A percentile compares a stretch with the other conserved stretches of the same genome.
phyloP scores from a whole-genome alignment of 1,140 invertebrate species.

The Heliconius hermathena region DNA sequence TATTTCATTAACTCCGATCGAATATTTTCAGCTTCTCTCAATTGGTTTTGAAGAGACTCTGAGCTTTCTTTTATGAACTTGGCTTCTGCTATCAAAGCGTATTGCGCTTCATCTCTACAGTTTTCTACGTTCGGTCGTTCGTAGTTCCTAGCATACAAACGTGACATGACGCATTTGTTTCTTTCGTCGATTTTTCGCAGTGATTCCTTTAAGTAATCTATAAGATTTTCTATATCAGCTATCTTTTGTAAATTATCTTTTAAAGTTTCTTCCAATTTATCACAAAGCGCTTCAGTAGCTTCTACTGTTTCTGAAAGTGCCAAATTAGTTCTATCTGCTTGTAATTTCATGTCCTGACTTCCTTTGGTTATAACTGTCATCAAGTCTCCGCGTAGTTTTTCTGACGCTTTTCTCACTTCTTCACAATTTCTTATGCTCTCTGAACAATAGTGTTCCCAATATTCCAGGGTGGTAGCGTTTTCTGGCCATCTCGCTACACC shows the following conservation, averaged over 20 bases:
- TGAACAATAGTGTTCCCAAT: conserved; percentile 86
- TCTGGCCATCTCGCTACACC: conserved; percentile 87
- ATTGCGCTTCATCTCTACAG: conserved; percentile 86
- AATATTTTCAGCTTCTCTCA: conserved; percentile 83
- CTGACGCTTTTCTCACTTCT: conserved; percentile 83
- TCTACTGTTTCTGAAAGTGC: conserved; percentile 84
- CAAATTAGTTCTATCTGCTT: conserved; percentile 88
- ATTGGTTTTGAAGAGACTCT: conserved; percentile 73
- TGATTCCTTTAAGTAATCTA: conserved; percentile 83
- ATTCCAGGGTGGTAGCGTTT: conserved; percentile 86
- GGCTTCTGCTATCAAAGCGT: conserved; percentile 77
- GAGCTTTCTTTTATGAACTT: conserved; percentile 64
- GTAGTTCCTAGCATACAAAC: conserved; percentile 85
- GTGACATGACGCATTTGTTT: conserved; percentile 88
- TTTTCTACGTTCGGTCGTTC: conserved; percentile 86
- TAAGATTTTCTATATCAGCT: conserved; percentile 86
- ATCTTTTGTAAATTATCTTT: conserved; percentile 83
- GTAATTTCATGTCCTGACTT: conserved; percentile 86
- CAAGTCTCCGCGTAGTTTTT: conserved; percentile 83
- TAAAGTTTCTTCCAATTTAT: conserved; percentile 85
- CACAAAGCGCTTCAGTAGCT: conserved; percentile 84
- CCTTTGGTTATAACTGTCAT: conserved; percentile 84
- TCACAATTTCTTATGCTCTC: conserved; percentile 85
- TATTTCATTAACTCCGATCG: conserved; percentile 83
- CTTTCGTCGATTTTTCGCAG: conserved; percentile 84